A percentile compares a stretch with the other conserved stretches of the same genome.
Conservation (phyloP, 2,797 vertebrate genomes). For the Spheniscus humboldti region DNA sequence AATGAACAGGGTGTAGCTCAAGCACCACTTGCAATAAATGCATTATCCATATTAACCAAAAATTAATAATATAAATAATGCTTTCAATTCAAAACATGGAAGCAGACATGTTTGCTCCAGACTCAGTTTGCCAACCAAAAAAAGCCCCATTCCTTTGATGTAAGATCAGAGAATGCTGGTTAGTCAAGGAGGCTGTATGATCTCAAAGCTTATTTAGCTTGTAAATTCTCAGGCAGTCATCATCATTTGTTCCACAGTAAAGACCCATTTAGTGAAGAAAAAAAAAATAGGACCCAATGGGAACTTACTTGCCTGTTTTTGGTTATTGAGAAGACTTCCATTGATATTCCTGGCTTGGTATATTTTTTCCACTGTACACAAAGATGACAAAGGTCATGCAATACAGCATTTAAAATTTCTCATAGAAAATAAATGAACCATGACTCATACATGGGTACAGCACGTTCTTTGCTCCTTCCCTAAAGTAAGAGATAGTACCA, state of each 20-base stretch:
- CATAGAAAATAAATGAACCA: conserved; percentile 48
- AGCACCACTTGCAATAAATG: not conserved
- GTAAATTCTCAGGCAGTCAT: conserved; percentile 44
- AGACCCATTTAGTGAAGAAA: not conserved
- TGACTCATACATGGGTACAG: conserved; percentile 60
- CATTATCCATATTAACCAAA: not conserved
- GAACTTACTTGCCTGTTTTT: conserved; percentile 52
- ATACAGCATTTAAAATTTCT: conserved; percentile 54
- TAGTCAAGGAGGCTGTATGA: not conserved
- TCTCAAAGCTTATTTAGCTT: conserved; percentile 31
- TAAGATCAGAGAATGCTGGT: not conserved
- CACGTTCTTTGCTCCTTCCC: conserved; percentile 19
- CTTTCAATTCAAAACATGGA: not conserved
- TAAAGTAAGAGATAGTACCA: conserved; percentile 40
- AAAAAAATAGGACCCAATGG: not conserved
- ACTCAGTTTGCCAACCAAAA: not conserved
- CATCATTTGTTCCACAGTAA: conserved; percentile 55
- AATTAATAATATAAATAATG: not conserved
- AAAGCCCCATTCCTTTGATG: conserved; percentile 1
- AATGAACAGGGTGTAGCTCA: not conserved
- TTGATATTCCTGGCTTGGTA: conserved; percentile 63
- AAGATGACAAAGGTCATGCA: conserved; percentile 58
- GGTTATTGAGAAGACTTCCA: conserved; percentile 52
- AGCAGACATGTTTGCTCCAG: not conserved
- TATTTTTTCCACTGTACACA: conserved; percentile 66